Conservation (phyloP, 2,797 vertebrate genomes). For the Phataginus tricuspis region DNA sequence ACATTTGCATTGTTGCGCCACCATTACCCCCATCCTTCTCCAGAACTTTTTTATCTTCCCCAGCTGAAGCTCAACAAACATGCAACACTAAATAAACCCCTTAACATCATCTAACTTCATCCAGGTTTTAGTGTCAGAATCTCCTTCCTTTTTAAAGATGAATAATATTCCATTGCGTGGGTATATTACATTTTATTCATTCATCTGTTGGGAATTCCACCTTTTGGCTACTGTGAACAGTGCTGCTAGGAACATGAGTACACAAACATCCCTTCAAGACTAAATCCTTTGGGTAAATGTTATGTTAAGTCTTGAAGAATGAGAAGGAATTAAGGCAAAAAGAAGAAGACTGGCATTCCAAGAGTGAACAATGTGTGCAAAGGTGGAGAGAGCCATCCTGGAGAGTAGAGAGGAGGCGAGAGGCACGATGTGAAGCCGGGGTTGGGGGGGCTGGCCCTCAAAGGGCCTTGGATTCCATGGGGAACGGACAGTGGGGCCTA, state of each 20-base stretch:
- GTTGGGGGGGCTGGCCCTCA: not conserved
- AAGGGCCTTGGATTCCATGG: not conserved
- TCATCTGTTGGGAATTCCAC: not conserved
- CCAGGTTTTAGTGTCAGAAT: not conserved
- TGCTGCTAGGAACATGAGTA: not conserved
- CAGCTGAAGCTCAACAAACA: not conserved
- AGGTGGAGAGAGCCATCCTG: not conserved
- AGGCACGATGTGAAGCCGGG: not conserved
- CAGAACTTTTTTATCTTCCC: not conserved
- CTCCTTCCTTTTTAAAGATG: not conserved
- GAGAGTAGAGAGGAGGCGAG: fast-evolving
- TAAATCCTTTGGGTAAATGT: not conserved
- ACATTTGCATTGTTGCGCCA: not conserved
- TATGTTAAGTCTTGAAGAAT: not conserved
- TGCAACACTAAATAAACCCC: not conserved
- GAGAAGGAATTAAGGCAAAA: not conserved
- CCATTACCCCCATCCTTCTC: not conserved
- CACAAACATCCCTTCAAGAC: not conserved
- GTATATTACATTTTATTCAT: not conserved
- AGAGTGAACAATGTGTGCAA: not conserved
- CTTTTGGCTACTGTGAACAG: not conserved
- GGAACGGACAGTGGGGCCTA: not conserved
- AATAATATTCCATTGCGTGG: not conserved
- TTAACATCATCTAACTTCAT: not conserved
- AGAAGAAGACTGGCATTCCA: not conserved